Evolutionary conservation across 1,140 invertebrate genomes (phyloP).

Genomic region (Lycorma delicatula): DNA sequence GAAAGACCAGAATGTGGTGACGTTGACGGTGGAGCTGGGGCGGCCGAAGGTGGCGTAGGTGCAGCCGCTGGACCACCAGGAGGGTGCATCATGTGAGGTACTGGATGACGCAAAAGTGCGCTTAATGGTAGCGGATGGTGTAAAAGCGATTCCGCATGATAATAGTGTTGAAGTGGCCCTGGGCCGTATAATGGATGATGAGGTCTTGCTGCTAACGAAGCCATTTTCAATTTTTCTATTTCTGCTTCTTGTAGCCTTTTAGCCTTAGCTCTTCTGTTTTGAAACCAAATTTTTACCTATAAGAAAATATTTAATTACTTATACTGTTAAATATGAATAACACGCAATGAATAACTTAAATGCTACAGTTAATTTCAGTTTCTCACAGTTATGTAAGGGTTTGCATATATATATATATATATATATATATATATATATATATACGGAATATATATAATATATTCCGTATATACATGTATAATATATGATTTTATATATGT

Average conservation of each 20-base stretch:
- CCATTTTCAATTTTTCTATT: slow-evolving; percentile 80
- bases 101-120: slow-evolving; percentile 27
- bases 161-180: slow-evolving; percentile 32
- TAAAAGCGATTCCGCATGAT: slow-evolving; percentile 23
- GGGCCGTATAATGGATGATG: slow-evolving; percentile 42
- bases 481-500: too few relatives aligned
- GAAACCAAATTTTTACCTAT: slow-evolving; percentile 96
- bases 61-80: slow-evolving; percentile 12
- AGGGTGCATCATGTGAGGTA: slow-evolving; percentile 21
- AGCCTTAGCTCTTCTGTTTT: slow-evolving; percentile 90
- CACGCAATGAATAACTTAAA: too few relatives aligned
- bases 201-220: slow-evolving; percentile 51
- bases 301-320: too few relatives aligned
- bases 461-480: too few relatives aligned
- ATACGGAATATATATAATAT: too few relatives aligned
- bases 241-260: slow-evolving; percentile 92
- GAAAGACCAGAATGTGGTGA: slow-evolving; percentile 10
- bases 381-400: too few relatives aligned
- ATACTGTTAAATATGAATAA: too few relatives aligned
- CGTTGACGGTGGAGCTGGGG: slow-evolving; percentile 26
- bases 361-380: too few relatives aligned
- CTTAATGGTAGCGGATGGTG: slow-evolving; percentile 23
- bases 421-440: too few relatives aligned
- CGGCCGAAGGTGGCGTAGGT: slow-evolving; percentile 26
- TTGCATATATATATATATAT: too few relatives aligned